Percentiles rank a stretch among this genome's conserved stretches.
Evolutionary conservation across 2,797 vertebrate species (phyloP).

Genomic region (Neostethus bicornis): DNA sequence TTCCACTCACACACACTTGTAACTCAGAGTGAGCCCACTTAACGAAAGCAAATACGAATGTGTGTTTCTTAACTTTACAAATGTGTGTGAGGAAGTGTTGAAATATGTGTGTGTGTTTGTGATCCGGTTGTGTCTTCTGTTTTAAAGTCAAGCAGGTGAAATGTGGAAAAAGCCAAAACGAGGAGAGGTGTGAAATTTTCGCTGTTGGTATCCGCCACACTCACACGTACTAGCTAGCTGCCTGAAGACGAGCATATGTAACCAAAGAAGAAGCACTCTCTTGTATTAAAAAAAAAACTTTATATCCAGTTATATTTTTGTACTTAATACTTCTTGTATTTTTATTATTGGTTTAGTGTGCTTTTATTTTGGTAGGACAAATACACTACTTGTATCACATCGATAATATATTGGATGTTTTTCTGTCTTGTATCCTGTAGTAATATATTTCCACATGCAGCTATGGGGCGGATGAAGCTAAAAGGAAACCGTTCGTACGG

Average conservation of each 20-base stretch:
- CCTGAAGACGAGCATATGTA: conserved; percentile 53
- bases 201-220: conserved; percentile 6
- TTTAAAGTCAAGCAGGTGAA: conserved; percentile 50
- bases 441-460: conserved; percentile 88
- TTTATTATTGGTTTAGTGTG: conserved; percentile 64
- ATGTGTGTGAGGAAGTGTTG: conserved; percentile 1
- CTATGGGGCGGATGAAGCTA: conserved; percentile 72
- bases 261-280: conserved; percentile 80
- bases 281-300: conserved; percentile 74
- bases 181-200: conserved; percentile 15
- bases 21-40: conserved; percentile 18
- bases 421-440: conserved; percentile 79
- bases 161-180: conserved; percentile 14
- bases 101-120: background rate
- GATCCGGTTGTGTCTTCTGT: conserved; percentile 37
- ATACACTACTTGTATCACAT: conserved; percentile 73
- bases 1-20: conserved; percentile 8
- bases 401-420: conserved; percentile 82
- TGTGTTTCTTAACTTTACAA: conserved; percentile 32
- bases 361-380: conserved; percentile 54
- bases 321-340: conserved; percentile 74
- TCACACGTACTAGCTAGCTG: conserved; percentile 11
- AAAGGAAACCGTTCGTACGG: conserved; percentile 66
- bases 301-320: conserved; percentile 78
- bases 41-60: conserved; percentile 53